phyloP scores from a whole-genome alignment of 1,140 invertebrate genomes.

The Scaptomyza graminum region DNA sequence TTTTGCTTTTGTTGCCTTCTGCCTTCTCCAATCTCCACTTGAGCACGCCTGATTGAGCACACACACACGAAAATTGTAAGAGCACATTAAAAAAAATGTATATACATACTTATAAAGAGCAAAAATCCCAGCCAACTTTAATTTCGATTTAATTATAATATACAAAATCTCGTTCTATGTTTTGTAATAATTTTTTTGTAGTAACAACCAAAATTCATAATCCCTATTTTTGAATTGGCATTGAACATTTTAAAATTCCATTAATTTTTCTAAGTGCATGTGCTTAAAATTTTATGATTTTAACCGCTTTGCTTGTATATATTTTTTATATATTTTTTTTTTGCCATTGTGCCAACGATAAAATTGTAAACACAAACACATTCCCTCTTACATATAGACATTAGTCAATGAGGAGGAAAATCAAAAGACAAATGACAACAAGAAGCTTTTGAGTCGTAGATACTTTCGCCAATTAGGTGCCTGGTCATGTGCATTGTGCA shows the following conservation, averaged over 20 bases:
- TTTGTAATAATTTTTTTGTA: too few species aligned
- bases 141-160: too few species aligned
- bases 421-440: conserved; percentile 62
- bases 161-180: too few species aligned
- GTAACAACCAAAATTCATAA: too few species aligned
- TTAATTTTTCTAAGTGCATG: conserved; percentile 12
- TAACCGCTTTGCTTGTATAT: conserved; percentile 5
- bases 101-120: too few species aligned
- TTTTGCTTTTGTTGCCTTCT: conserved; percentile 2
- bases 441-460: conserved; percentile 33
- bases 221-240: too few species aligned
- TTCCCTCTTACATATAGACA: conserved; percentile 35
- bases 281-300: conserved; percentile 58
- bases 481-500: conserved; percentile 60
- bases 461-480: conserved; percentile 69
- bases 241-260: too few species aligned
- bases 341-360: conserved; percentile 38
- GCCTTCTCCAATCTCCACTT: conserved; percentile 42
- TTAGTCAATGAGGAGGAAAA: conserved; percentile 74
- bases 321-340: conserved; percentile 9
- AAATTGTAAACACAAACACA: conserved; percentile 15
- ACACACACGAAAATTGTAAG: conserved; percentile 38
- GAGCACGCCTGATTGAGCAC: conserved; percentile 71
- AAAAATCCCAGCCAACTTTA: too few species aligned
- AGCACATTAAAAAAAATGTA: not conserved